Evolutionary conservation across 2,797 vertebrate species (phyloP), one percentile per base, ranked within the genome.

Genomic region (Sebastes cheni): DNA sequence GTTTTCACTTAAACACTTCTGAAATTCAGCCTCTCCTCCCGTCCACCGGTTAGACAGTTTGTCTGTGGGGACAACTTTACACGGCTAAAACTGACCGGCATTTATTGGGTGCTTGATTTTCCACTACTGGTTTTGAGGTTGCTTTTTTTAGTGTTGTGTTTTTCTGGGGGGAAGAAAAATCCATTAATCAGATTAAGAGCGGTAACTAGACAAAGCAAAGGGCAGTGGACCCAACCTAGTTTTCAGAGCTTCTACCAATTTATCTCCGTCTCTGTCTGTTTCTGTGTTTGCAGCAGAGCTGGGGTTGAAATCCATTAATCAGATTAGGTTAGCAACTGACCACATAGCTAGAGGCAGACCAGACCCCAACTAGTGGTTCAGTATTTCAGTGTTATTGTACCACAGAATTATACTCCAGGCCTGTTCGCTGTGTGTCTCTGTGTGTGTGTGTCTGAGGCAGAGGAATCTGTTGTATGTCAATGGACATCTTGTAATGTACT

Each of bases 281-380:
- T 61, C 39, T 72, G 79, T 77, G 58, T 81, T 86, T 74, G 71
- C 20, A 56, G 74, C 66, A 77, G 75, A 70, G 54, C 64, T 22
- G 54, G 58, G 76, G 59, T 80, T 85, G 67, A 84, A 82, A 86
- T 82, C 75, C 88, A 89, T 90, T 88, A 91, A 91, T 93, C 83
- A 82, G 84, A 88, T 92, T 87, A 84, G 83, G 67, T 81, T 90
- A 62, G 72, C 46, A 72, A 88, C 27, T 86, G 80, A 77, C 74
- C 84, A 79, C 86, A 81, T 68, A 76, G 79, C 84, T 54, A 83
- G 36, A 86, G 65, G 77, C 71, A 78, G 67, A 80, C 59, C 79
- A 81, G 82, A 72, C 52, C 65, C 77, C 59, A 25, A 77, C 64
- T 61, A 66, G 54, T 66, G 72, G 58, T 71, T 81, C 80, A 56